Evolutionary conservation across 2,113 vertebrate species (phyloP), one percentile per base, ranked within the genome.

Genomic region (Callipepla californica): DNA sequence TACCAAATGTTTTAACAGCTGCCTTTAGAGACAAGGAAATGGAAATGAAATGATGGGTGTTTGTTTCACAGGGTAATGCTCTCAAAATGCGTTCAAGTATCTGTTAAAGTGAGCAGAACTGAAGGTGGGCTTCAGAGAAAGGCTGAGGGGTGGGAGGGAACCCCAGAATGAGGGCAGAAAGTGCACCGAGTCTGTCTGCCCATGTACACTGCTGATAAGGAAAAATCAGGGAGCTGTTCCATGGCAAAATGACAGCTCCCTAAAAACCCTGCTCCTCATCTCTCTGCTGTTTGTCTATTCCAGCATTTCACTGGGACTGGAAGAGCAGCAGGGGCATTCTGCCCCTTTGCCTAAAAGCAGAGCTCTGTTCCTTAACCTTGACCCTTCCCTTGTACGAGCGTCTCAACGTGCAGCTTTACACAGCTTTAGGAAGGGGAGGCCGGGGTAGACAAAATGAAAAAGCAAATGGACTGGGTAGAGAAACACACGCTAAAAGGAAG

Each of bases 1-100:
- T 97, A 97, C 97, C 97, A 98, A 98, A 98, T 98, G 97, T 97
- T 97, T 97, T 95, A 97, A 96, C 96, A 97, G 96, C 97, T 97
- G 97, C 94, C 94, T 96, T 96, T 96, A 94, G 95, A 94, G 96
- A 97, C 95, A 97, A 97, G 93, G 97, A 97, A 93, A 97, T 94
- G 95, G 84, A 95, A 84, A 96, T 93, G 92, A 96, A 96, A 96
- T 82, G 96, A 96, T 94, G 90, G 94, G 92, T 97, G 92, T 96
- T 95, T 96, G 87, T 96, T 96, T 93, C 95, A 77, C 89, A 88
- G 92, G 90, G 94, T 83, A 95, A 85, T 90, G 87, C 92, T 95
- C 66, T 61, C 82, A 95, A 95, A 96, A 95, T 68, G 70, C 94
- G 63, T 80, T 89, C 66, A 68, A 87, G 57, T 94, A 61, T 96